phyloP scores from a whole-genome alignment of 2,113 vertebrate genomes.

The human (Homo sapiens) region GRCh38 chr15:61645501-61646000 shows the following conservation, averaged over 20 bases:
- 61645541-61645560: background rate
- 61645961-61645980: background rate
- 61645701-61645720: background rate
- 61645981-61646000: background rate
- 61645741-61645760: background rate
- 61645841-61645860: background rate
- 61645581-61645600: background rate
- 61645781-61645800: background rate
- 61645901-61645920: background rate
- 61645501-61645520: background rate
- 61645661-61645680: background rate
- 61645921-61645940: background rate
- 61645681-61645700: background rate
- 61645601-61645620: background rate
- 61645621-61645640: background rate
- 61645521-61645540: background rate
- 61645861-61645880: background rate
- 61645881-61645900: background rate
- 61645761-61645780: background rate
- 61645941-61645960: background rate
- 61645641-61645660: background rate
- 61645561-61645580: background rate
- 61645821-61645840: background rate
- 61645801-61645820: background rate
- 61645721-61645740: background rate